Base-by-base conservation (phyloP, 2,797 vertebrate genomes). In the Otus scops region DNA sequence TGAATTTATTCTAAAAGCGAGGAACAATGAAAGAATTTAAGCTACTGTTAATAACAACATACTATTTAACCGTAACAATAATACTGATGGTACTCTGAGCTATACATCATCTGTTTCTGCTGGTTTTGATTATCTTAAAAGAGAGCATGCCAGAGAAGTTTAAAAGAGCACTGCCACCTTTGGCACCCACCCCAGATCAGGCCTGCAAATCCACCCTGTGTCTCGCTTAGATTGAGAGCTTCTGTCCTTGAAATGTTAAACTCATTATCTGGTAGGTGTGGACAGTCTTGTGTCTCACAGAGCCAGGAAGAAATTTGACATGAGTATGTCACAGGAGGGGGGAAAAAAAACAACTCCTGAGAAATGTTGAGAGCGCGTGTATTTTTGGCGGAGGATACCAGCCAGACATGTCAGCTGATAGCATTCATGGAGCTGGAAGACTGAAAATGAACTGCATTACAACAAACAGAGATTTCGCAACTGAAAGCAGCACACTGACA, bases 381-480 rank as follows among this genome's bases (percentile, higher is more conserved):
- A 89, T 96, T 97, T 95, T 93, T 92, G 96, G 96, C 93, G 41
- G 34, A 97, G 95, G 95, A 96, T 96, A 94, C 91, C 95, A 97
- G 97, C 97, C 95, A 98, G 97, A 94, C 94, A 64, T 92, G 82
- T 94, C 93, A 85, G 93, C 83, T 87, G 95, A 97, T 87, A 95
- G 94, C 94, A 96, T 92, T 93, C 97, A 38, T 50, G 24, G 94
- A 95, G 78, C 92, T 97, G 87, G 95, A 97, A 96, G 94, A 69
- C 92, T 94, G 97, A 94, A 97, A 98, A 98, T 97, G 94, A 97
- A 85, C 93, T 82, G 81, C 94, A 65, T 90, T 85, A 69, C 95
- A 96, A 92, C 38, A 32, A 93, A 96, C 89, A 97, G 88, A 68
- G 94, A 97, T 97, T 97, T 96, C 96, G 97, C 95, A 87, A 94